A percentile compares a stretch with the other conserved stretches of the same genome.
Conservation (phyloP, 2,113 vertebrate species). For the Rhinoptilus africanus region DNA sequence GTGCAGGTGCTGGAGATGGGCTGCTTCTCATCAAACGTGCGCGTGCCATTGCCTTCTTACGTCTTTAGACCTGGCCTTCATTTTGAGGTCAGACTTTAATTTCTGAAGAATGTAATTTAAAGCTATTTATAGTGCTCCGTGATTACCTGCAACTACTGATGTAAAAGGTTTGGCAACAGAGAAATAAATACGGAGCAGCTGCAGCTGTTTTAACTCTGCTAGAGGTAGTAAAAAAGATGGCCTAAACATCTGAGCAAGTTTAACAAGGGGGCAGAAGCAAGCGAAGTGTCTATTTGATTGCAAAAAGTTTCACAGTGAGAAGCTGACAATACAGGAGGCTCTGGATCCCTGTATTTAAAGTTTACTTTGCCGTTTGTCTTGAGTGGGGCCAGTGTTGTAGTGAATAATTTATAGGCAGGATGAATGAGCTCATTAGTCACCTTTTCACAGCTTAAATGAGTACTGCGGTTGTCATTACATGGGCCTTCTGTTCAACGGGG, state of each 20-base stretch:
- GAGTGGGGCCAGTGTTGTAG: slow-evolving; percentile 72
- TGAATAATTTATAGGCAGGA: slow-evolving; percentile 81
- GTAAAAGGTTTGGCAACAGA: slow-evolving; percentile 13
- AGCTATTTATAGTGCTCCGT: slow-evolving; percentile 61
- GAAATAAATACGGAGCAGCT: slow-evolving; percentile 70
- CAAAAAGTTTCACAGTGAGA: slow-evolving; percentile 31
- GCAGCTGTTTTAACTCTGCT: slow-evolving; percentile 66
- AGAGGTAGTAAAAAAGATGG: slow-evolving; percentile 55
- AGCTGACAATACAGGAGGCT: not conserved
- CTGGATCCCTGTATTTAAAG: slow-evolving; percentile 70
- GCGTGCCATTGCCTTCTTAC: not conserved
- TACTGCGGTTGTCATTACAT: slow-evolving; percentile 75
- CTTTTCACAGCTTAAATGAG: slow-evolving; percentile 83
- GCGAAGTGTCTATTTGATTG: slow-evolving; percentile 3
- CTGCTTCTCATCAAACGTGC: not conserved
- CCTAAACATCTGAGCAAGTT: slow-evolving; percentile 15
- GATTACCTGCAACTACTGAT: slow-evolving; percentile 68
- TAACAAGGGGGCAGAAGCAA: slow-evolving; percentile 36
- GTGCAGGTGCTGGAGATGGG: not conserved
- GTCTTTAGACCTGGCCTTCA: slow-evolving; percentile 54
- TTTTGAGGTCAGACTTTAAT: slow-evolving; percentile 72
- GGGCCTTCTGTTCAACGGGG: slow-evolving; percentile 65
- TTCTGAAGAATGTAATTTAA: slow-evolving; percentile 71
- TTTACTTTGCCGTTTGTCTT: slow-evolving; percentile 76
- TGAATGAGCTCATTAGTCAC: slow-evolving; percentile 84